Evolutionary conservation across 2,113 vertebrate genomes (phyloP), one percentile per base, ranked within the genome.

Genomic region (Genyomyrus donnyi): DNA sequence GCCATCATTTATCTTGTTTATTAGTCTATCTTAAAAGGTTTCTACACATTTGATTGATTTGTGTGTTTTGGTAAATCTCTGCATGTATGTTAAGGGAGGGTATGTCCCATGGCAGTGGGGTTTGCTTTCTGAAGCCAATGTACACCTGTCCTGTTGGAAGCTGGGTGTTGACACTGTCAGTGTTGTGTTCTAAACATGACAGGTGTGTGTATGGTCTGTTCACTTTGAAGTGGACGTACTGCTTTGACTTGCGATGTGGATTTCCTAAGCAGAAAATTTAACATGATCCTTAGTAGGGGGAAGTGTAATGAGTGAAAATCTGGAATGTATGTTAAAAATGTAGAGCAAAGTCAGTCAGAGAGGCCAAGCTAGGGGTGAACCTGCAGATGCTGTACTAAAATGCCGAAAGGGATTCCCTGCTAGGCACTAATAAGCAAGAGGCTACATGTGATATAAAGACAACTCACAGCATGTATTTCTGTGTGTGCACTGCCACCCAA

Each of bases 391-490:
- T 35, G 10, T 10, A 86, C 39, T 11, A 27, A 15, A 15, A 3
- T 24, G 39, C 21, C 1, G 15, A 77, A 31, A 31, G 39, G 15
- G 24, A 62, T 77, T 87, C 45, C 85, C 66, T 50, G 49, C 62
- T 77, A 88, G 35, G 62, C 49, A 50, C 50, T 80, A 50, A 88
- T 31, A 87, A 53, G 62, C 70, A 19, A 35, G 17, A 84, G 21
- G 62, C 86, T 88, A 70, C 24, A 66, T n/a, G 31, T n/a, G 58
- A 88, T 80, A 46, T 49, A 58, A 89, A 58, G 56, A 52, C 83
- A 90, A 83, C 49, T 89, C 90, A 56, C 88, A 91, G 80, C 88
- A 89, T 87, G 90, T 58, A 50, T 27, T 90, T 46, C 58, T 19
- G 42, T 21, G 13, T 56, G 39, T 48, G 88, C 11, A 48, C 58